These are phyloP conservation scores for Falco berigora DNA, from an alignment of 2,797 vertebrate species.

Conservation along the genomic window DNA sequence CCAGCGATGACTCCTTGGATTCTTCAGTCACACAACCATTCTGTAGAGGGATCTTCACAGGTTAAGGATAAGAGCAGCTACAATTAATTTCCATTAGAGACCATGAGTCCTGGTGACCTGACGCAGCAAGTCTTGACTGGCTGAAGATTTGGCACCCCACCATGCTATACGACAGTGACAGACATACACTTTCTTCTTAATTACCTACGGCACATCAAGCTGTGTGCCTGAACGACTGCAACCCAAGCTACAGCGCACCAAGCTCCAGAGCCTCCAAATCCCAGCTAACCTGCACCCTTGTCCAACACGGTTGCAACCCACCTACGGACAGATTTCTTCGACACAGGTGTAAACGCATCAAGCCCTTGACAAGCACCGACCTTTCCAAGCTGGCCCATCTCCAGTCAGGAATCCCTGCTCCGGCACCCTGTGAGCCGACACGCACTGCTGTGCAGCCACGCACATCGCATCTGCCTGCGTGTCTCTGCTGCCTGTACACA, in stretches of 20 bases:
- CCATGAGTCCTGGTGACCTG: not conserved
- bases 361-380: not conserved
- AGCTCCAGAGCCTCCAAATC: not conserved
- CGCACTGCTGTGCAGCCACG: fast-evolving
- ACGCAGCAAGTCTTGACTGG: not conserved
- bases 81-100: fast-evolving
- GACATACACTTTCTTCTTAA: not conserved
- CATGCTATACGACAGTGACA: not conserved
- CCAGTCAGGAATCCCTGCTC: not conserved
- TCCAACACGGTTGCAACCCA: not conserved
- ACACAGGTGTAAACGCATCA: not conserved
- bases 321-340: not conserved
- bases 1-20: not conserved
- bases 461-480: fast-evolving
- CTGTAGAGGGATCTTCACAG: fast-evolving
- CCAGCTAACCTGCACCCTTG: not conserved
- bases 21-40: fast-evolving
- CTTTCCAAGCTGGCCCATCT: not conserved
- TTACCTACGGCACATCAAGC: not conserved
- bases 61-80: not conserved
- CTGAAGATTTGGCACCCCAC: not conserved
- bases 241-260: not conserved
- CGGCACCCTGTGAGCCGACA: not conserved
- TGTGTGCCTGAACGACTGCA: not conserved
- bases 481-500: not conserved